Conservation (phyloP, 2,888 invertebrate genomes). For the Teleogryllus oceanicus region DNA sequence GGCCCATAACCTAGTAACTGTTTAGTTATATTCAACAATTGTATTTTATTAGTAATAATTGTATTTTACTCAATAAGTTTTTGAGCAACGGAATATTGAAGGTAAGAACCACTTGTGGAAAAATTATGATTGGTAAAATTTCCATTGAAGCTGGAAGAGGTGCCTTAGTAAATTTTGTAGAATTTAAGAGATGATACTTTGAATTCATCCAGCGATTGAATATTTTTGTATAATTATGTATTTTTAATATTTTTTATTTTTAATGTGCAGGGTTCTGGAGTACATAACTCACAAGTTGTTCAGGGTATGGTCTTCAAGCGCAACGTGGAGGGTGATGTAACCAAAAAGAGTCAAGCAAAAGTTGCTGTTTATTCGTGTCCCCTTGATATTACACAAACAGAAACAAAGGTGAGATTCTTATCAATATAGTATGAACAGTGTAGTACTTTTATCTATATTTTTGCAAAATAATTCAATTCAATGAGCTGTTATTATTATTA, state of each 20-base stretch:
- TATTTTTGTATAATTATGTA: neutral
- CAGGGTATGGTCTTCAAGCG: constrained; percentile 98
- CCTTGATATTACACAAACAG: constrained; percentile 92
- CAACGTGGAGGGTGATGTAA: constrained; percentile 87
- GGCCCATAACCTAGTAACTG: too few species aligned
- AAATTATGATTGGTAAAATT: neutral
- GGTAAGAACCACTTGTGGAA: too few species aligned
- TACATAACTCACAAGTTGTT: constrained; percentile 66
- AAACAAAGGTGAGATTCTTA: constrained; percentile 81
- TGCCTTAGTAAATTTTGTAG: too few species aligned
- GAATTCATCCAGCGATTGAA: neutral
- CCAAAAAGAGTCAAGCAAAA: constrained; percentile 74
- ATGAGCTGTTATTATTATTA: too few species aligned
- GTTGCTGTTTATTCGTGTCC: constrained; percentile 94
- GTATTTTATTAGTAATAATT: too few species aligned
- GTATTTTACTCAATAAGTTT: too few species aligned
- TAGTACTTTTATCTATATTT: too few species aligned
- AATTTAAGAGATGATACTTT: constrained; percentile 32
- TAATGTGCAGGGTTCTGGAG: constrained; percentile 70
- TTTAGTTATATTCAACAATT: too few species aligned
- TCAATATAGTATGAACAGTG: too few species aligned
- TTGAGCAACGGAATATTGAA: too few species aligned
- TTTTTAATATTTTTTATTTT: constrained; percentile 10
- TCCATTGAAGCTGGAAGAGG: too few species aligned
- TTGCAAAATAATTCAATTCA: too few species aligned